Evolutionary conservation across 2,888 invertebrate species (phyloP).

Genomic region (Meiosimyza platycephala): DNA sequence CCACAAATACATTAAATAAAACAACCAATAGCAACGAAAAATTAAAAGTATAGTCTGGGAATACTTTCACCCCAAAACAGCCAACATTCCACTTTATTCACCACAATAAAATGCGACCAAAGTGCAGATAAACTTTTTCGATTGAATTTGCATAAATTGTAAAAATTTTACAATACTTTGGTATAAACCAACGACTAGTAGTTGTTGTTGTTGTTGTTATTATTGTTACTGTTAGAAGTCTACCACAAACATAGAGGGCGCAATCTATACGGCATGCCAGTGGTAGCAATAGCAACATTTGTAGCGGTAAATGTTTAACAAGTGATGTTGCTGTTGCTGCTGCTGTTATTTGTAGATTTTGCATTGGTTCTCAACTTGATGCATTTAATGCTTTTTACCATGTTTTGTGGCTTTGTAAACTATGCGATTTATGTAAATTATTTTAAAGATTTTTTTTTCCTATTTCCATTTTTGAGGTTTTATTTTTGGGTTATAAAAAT

Average conservation of each 20-base stretch:
- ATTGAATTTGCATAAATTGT: conserved; percentile 35
- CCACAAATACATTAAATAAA: too few relatives aligned
- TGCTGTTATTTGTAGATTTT: conserved; percentile 5
- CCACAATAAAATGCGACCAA: conserved; percentile 31
- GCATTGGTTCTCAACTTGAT: conserved; percentile 7
- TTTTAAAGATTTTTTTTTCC: conserved; percentile 1
- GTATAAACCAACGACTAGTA: not conserved
- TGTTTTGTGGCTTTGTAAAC: conserved; percentile 24
- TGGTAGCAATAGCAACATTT: too few relatives aligned
- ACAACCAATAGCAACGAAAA: too few relatives aligned
- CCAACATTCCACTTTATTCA: conserved; percentile 9
- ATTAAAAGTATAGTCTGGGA: not conserved
- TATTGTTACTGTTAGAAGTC: not conserved
- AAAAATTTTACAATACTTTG: conserved; percentile 8
- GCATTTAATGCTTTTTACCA: conserved; percentile 20
- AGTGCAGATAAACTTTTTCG: conserved; percentile 32
- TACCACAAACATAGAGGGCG: not conserved
- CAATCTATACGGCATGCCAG: too few relatives aligned
- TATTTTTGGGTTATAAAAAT: too few relatives aligned
- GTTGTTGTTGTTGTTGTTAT: not conserved
- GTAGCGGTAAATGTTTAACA: too few relatives aligned
- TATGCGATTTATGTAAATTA: conserved; percentile 31
- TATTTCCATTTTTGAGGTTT: too few relatives aligned
- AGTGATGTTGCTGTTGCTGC: conserved; percentile 7
- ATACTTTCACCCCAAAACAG: not conserved